Evolutionary conservation across 2,888 invertebrate species (phyloP).

Genomic region (Molanna angustata): DNA sequence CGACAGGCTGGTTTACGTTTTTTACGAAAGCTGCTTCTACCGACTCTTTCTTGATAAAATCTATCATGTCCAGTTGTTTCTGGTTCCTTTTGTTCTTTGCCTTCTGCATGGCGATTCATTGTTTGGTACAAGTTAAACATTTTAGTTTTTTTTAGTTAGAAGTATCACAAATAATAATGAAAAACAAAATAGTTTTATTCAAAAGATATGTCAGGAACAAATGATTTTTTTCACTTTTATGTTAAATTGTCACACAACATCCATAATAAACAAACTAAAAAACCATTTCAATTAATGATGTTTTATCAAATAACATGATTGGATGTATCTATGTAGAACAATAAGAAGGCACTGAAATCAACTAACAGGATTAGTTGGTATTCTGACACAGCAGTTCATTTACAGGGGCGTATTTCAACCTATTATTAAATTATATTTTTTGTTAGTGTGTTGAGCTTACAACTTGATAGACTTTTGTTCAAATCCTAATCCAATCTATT

Average conservation of each 20-base stretch:
- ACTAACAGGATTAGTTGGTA: constrained; percentile 20
- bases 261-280: too few relatives aligned
- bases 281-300: too few relatives aligned
- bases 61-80: constrained; percentile 78
- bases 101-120: constrained; percentile 58
- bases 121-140: constrained; percentile 80
- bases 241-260: too few relatives aligned
- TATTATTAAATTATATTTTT: background rate
- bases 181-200: background rate
- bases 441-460: too few relatives aligned
- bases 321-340: constrained; percentile 8
- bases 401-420: constrained; percentile 6
- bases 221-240: too few relatives aligned
- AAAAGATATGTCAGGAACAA: background rate
- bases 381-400: constrained; percentile 9
- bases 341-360: constrained; percentile 8
- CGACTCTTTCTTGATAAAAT: constrained; percentile 68
- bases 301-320: constrained; percentile 9
- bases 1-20: constrained; percentile 59
- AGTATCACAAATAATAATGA: background rate
- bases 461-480: too few relatives aligned
- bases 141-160: constrained; percentile 35
- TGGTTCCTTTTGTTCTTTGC: constrained; percentile 52
- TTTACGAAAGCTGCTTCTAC: constrained; percentile 52
- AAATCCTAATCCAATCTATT: too few relatives aligned